A percentile compares a stretch with the other conserved stretches of the same genome.
Conservation (phyloP, 2,113 vertebrate genomes). For the Neodontobutis hainanensis region DNA sequence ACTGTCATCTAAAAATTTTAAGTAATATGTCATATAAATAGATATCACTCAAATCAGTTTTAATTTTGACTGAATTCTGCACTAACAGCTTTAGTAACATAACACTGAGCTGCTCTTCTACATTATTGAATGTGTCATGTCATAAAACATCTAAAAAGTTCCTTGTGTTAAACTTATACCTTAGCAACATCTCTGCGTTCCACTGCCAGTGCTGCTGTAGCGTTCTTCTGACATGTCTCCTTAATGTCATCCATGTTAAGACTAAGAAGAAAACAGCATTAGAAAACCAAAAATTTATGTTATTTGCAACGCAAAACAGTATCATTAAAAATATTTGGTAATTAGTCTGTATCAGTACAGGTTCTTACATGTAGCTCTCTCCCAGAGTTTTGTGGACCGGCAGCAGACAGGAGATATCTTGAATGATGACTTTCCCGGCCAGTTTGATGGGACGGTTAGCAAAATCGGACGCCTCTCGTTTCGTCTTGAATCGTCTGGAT, state of each 20-base stretch:
- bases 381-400: conserved; percentile 93
- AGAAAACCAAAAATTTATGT: neutral
- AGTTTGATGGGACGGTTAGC: conserved; percentile 90
- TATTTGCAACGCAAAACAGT: no score
- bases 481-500: conserved; percentile 94
- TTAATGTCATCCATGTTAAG: conserved; percentile 92
- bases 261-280: conserved; percentile 68
- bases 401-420: conserved; percentile 93
- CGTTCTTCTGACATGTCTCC: conserved; percentile 96
- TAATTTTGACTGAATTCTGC: no score
- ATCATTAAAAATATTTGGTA: neutral
- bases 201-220: conserved; percentile 84
- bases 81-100: no score
- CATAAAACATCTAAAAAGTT: no score
- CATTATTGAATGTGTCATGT: no score
- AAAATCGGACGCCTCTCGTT: conserved; percentile 87
- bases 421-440: conserved; percentile 96
- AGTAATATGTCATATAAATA: no score
- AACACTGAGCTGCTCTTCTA: no score
- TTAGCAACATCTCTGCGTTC: conserved; percentile 94
- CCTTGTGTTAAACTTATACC: conserved; percentile 69
- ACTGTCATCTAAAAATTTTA: no score
- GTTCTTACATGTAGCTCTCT: conserved; percentile 90
- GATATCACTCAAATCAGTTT: no score
- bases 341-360: neutral